phyloP scores from a whole-genome alignment of 2,113 vertebrate genomes.

The Acanthochromis polyacanthus region DNA sequence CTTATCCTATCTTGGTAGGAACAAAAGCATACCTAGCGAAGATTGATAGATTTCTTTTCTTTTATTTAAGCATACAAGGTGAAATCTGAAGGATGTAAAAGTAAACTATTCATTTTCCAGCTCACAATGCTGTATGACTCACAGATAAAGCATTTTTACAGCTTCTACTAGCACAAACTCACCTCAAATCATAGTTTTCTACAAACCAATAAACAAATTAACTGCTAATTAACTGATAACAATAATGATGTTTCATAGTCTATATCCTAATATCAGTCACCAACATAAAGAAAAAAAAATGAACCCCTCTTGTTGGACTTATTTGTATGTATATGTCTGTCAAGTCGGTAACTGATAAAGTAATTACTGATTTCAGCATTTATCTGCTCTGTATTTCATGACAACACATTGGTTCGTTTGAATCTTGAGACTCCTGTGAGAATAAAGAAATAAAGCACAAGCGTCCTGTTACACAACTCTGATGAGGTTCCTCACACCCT shows the following conservation, averaged over 20 bases:
- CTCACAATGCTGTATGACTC: neutral
- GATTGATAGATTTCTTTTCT: neutral
- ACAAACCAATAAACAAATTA: neutral
- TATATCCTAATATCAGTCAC: neutral
- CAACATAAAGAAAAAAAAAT: too few relatives aligned
- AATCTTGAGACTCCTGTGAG: conserved; percentile 12
- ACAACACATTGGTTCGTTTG: conserved; percentile 14
- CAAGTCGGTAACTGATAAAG: neutral
- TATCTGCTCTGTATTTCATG: conserved; percentile 16
- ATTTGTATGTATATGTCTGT: neutral
- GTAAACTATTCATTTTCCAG: neutral
- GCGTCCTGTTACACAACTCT: conserved; percentile 9
- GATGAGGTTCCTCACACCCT: conserved; percentile 29
- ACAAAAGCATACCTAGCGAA: neutral
- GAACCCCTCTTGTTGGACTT: too few relatives aligned
- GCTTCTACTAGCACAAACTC: neutral
- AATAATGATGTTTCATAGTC: neutral
- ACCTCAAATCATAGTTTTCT: neutral
- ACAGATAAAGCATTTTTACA: neutral
- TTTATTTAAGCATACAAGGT: neutral
- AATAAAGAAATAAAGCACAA: conserved; percentile 30
- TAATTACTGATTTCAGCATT: neutral
- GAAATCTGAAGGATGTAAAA: neutral
- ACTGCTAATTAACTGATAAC: neutral
- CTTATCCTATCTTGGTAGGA: neutral